phyloP scores from a whole-genome alignment of 2,797 vertebrate genomes.

The Melopsittacus undulatus region DNA sequence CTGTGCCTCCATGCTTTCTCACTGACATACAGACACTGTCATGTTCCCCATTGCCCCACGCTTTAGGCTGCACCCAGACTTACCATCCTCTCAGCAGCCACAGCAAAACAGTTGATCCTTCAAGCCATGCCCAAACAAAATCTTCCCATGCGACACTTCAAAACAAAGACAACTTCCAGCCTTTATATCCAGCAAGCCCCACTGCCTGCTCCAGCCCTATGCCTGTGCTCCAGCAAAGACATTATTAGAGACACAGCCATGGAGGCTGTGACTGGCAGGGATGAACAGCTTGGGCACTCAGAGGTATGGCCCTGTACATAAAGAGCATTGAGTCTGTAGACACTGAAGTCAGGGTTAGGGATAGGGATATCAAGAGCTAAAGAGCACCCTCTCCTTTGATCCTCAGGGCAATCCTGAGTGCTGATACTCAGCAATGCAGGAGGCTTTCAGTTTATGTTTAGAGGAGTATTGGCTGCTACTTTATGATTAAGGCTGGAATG shows the following conservation, averaged over 20 bases:
- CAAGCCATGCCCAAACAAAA: not conserved
- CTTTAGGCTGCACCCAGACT: not conserved
- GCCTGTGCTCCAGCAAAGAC: not conserved
- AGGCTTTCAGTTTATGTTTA: not conserved
- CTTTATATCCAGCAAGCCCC: not conserved
- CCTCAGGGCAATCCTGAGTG: not conserved
- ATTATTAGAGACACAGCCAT: not conserved
- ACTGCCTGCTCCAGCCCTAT: rapidly evolving
- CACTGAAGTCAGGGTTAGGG: not conserved
- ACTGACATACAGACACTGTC: not conserved
- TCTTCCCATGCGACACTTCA: not conserved
- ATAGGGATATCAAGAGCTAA: not conserved
- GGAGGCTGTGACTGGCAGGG: not conserved
- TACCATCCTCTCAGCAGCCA: not conserved
- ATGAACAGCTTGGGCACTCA: not conserved
- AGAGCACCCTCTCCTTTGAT: not conserved
- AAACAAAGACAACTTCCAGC: not conserved
- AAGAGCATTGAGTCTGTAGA: not conserved
- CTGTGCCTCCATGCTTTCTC: rapidly evolving
- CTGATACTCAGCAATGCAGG: not conserved
- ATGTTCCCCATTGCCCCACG: rapidly evolving
- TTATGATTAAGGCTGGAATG: not conserved
- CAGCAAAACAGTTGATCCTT: not conserved
- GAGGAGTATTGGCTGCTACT: not conserved
- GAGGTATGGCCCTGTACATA: rapidly evolving